Evolutionary conservation across 1,140 invertebrate species (phyloP), one percentile per base, ranked within the genome.

Genomic region (Caerostris darwini): DNA sequence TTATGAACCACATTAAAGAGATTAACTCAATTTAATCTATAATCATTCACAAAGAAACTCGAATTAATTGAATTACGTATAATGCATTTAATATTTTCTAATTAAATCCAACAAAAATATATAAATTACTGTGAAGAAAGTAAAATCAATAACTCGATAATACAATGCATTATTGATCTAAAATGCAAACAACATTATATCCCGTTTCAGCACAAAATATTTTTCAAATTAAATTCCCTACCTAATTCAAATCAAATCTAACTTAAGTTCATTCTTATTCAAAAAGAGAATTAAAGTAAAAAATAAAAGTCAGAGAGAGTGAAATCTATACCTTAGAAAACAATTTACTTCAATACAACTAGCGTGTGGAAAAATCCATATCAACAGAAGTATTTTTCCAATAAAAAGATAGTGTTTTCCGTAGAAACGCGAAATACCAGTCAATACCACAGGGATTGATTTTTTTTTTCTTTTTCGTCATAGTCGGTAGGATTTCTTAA

Each of bases 291-390:
- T n/a, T n/a, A 77, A 77, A 77, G n/a, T 7, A 50, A 50, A 67
- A 67, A 77, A 34, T n/a, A 8, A 10, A 77, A 77, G 19, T 19
- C 10, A 71, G 67, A 77, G 67, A 77, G 34, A 77, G 12, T 77
- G 71, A 53, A 77, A 77, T 77, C 19, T 50, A 77, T 77, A 77
- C 34, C 50, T 14, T 3, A 34, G 71, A 77, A 77, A 77, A 77
- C 71, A 77, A 77, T 77, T 77, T 77, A 77, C 71, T 77, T 77
- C 71, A 77, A 14, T 53, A 12, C 12, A 50, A 77, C 34, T 50
- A 77, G 71, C 34, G 71, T 77, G 71, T 50, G 71, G 71, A 17
- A 77, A 77, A 77, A 77, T 77, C 71, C 50, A 77, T 77, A 77
- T 77, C 34, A 77, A 77, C 71, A 77, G 71, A 77, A 77, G 34